Evolutionary conservation across 2,113 vertebrate genomes (phyloP).

Genomic region (Psilopogon haemacephalus): DNA sequence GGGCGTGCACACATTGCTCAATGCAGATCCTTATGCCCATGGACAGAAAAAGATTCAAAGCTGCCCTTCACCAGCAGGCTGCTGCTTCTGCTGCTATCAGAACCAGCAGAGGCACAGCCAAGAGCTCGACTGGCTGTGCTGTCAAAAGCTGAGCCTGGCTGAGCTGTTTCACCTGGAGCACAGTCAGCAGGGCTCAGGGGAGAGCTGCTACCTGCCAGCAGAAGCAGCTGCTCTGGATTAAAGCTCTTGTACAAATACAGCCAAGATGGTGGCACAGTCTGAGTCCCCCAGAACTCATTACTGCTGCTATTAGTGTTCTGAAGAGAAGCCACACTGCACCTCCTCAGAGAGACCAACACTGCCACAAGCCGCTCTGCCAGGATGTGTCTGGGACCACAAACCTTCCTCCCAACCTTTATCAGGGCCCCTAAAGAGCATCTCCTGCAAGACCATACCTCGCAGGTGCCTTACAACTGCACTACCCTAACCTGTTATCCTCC

Average conservation of each 20-base stretch:
- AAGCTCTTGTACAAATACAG: neutral
- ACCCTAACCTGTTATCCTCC: neutral
- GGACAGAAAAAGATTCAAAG: neutral
- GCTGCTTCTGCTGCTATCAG: rapidly evolving
- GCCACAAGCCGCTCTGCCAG: neutral
- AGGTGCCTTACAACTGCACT: neutral
- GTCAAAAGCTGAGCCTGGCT: neutral
- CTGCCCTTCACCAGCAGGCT: neutral
- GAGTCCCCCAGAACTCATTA: neutral
- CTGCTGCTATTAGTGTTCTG: neutral
- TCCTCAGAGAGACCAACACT: neutral
- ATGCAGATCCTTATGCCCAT: neutral
- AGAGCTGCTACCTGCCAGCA: neutral
- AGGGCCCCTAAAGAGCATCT: neutral
- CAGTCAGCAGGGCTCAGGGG: no score
- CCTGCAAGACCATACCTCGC: neutral
- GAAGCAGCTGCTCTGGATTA: neutral
- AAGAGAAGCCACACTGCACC: neutral
- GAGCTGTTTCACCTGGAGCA: rapidly evolving
- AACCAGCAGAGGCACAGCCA: neutral
- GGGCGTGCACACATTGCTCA: neutral
- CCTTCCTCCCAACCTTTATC: neutral
- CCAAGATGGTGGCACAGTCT: rapidly evolving
- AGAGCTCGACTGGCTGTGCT: neutral
- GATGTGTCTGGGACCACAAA: neutral